phyloP scores from a whole-genome alignment of 1,140 invertebrate species.

The Panulirus ornatus region DNA sequence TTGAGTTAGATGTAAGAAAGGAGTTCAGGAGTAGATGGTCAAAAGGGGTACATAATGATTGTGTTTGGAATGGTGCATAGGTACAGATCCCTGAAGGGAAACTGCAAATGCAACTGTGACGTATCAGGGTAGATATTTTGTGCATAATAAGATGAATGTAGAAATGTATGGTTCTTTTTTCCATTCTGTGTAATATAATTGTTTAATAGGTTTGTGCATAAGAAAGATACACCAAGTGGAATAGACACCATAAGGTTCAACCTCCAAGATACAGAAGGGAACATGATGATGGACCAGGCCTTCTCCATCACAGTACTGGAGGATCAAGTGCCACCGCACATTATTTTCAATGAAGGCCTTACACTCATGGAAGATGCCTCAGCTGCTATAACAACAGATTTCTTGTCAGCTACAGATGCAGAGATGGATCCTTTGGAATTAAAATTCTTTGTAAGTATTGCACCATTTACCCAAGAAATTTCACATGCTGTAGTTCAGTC shows the following conservation, averaged over 20 bases:
- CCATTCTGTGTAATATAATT: no score
- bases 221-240: conserved; percentile 26
- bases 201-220: conserved; percentile 55
- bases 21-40: no score
- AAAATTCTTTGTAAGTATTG: conserved; percentile 37
- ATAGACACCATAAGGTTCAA: conserved; percentile 56
- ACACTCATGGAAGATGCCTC: conserved; percentile 44
- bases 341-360: conserved; percentile 46
- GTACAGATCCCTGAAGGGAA: no score
- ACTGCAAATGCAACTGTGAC: no score
- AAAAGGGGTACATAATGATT: no score
- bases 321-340: conserved; percentile 43
- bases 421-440: conserved; percentile 62
- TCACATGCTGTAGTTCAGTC: no score
- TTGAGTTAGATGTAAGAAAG: no score
- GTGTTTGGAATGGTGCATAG: no score
- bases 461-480: no score
- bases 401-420: conserved; percentile 58
- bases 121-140: not conserved
- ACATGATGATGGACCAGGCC: conserved; percentile 61
- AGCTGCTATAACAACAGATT: conserved; percentile 39
- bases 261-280: conserved; percentile 63
- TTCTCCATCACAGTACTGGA: conserved; percentile 54
- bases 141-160: not conserved
- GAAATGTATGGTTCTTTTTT: no score